These are phyloP conservation scores for Arvicanthis niloticus DNA, from an alignment of 2,113 vertebrate species.

Conservation along the genomic window DNA sequence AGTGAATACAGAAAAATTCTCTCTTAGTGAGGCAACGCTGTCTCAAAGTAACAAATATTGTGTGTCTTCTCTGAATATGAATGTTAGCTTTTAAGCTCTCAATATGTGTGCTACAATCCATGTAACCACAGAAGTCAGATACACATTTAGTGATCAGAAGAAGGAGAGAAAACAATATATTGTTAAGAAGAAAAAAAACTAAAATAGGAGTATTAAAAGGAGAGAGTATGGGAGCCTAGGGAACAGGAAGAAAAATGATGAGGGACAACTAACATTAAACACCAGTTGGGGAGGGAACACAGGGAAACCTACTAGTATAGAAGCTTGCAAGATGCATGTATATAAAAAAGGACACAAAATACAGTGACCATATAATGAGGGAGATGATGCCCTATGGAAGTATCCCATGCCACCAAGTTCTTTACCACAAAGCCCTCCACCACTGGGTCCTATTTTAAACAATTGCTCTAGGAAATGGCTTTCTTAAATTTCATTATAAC, in stretches of 20 bases:
- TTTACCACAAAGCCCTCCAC: background rate
- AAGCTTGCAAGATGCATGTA: background rate
- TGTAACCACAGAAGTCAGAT: background rate
- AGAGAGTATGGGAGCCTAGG: background rate
- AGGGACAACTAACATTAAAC: background rate
- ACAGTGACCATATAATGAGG: background rate
- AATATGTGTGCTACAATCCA: background rate
- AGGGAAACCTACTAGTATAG: background rate
- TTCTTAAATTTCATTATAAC: constrained; percentile 6
- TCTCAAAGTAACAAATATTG: background rate
- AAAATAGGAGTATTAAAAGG: background rate
- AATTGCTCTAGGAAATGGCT: constrained; percentile 14
- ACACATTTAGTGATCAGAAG: background rate
- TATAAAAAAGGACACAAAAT: background rate
- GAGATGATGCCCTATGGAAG: too few species aligned
- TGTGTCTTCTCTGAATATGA: background rate
- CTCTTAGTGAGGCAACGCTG: background rate
- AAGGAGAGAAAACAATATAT: background rate
- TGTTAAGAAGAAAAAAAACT: background rate
- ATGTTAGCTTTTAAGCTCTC: background rate
- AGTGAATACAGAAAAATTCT: background rate
- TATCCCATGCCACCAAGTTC: background rate
- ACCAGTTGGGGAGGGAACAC: background rate
- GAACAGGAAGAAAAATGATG: background rate
- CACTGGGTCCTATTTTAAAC: background rate